Evolutionary conservation across 2,113 vertebrate species (phyloP), one percentile per base, ranked within the genome.

Genomic region (Anguilla rostrata): DNA sequence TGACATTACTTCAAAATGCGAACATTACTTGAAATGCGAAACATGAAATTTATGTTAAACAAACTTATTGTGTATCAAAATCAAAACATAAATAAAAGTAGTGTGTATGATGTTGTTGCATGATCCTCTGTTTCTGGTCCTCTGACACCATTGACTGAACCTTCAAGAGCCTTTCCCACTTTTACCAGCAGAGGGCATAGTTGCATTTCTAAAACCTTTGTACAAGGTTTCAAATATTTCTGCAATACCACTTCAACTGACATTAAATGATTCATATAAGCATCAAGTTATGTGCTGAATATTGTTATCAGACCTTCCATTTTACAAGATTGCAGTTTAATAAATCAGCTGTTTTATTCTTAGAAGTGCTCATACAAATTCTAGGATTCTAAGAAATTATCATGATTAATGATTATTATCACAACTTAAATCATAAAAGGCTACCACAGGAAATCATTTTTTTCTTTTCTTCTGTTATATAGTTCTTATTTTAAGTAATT

Each of bases 131-230:
- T 12, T 53, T 53, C 49, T 53, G 49, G 49, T 11, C 49, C 49
- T 53, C 49, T 53, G 49, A 53, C 49, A 53, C 12, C 12, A 53
- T 53, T 53, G 49, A 26, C 53, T 5, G 20, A n/a, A n/a, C 5
- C 5, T 29, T 78, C 20, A 29, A 78, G 14, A 39, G 1, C n/a
- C 2, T 34, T 78, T 78, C 2, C 12, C 2, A 43, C 46, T 39
- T 40, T n/a, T 29, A 56, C 84, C 84, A 86, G 43, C 34, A 78
- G 87, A 87, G 88, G 88, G 82, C 81, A 39, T 57, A 80, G 78
- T 41, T 78, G 57, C 43, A 89, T 79, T 83, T 81, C 60, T 41
- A 56, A 82, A 11, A 29, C 1, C 81, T 40, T 6, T 18, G 39
- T 41, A 26, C 39, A 29, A 49, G 40, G 41, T 5, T 22, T 39